Conservation (phyloP, 2,113 vertebrate species). For the Alces alces region DNA sequence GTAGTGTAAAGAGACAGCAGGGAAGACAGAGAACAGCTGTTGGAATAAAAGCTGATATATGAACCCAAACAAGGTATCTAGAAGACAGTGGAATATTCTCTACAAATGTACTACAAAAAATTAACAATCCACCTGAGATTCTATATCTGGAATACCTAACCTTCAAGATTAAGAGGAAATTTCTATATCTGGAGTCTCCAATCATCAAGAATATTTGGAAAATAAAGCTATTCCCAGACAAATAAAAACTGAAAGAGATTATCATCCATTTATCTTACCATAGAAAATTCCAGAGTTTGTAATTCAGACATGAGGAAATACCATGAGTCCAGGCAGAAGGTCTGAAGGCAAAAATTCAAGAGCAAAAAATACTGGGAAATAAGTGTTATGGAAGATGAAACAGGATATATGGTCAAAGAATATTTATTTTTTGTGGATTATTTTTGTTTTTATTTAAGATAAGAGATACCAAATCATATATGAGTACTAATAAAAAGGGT, state of each 20-base stretch:
- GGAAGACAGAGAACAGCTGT: background rate
- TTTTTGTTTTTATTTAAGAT: background rate
- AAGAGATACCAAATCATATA: background rate
- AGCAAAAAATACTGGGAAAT: background rate
- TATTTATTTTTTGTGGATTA: background rate
- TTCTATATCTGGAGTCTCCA: background rate
- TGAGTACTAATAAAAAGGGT: background rate
- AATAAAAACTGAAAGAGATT: background rate
- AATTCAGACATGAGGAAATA: background rate
- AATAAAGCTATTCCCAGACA: background rate
- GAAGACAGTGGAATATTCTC: background rate
- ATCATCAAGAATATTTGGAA: background rate
- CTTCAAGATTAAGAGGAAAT: background rate
- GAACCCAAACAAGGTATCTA: background rate
- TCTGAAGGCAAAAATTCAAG: background rate
- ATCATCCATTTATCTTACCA: background rate
- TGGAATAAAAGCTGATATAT: background rate
- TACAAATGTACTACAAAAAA: background rate
- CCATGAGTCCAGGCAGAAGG: background rate
- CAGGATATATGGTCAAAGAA: background rate
- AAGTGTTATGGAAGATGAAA: background rate
- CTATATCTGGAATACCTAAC: background rate
- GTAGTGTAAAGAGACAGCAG: background rate
- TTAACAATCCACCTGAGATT: background rate
- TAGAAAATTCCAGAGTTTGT: background rate